phyloP scores from a whole-genome alignment of 2,113 vertebrate species.

The Neofelis nebulosa region DNA sequence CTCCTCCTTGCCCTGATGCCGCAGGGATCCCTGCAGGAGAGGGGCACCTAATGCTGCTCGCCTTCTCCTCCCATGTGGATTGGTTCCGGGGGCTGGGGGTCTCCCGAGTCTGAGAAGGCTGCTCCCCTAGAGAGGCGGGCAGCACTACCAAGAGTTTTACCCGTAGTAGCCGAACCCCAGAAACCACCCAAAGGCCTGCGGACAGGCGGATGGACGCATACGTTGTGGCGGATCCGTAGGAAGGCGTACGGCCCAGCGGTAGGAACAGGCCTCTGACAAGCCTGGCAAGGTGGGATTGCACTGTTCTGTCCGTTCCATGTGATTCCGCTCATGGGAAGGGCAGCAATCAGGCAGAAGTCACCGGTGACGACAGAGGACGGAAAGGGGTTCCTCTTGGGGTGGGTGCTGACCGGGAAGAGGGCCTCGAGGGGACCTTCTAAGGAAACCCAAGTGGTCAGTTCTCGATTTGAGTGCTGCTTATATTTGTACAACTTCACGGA shows the following conservation, averaged over 20 bases:
- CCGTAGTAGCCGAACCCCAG: background rate
- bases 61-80: no score
- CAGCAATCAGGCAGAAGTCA: background rate
- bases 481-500: background rate
- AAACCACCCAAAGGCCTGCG: no score
- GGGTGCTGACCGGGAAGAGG: background rate
- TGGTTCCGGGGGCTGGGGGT: background rate
- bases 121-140: background rate
- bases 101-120: background rate
- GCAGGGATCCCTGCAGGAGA: no score
- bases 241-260: background rate
- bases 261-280: rapidly evolving
- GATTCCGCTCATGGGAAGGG: background rate
- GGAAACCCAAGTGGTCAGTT: background rate
- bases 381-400: background rate
- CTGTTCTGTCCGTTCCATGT: rapidly evolving
- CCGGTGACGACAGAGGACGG: background rate
- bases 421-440: background rate
- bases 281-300: background rate
- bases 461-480: background rate
- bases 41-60: background rate
- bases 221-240: rapidly evolving
- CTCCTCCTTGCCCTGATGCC: background rate
- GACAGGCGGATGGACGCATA: no score
- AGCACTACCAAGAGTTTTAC: background rate